These are phyloP conservation scores for Hypena proboscidalis DNA, from an alignment of 2,888 invertebrate species.

Conservation along the genomic window DNA sequence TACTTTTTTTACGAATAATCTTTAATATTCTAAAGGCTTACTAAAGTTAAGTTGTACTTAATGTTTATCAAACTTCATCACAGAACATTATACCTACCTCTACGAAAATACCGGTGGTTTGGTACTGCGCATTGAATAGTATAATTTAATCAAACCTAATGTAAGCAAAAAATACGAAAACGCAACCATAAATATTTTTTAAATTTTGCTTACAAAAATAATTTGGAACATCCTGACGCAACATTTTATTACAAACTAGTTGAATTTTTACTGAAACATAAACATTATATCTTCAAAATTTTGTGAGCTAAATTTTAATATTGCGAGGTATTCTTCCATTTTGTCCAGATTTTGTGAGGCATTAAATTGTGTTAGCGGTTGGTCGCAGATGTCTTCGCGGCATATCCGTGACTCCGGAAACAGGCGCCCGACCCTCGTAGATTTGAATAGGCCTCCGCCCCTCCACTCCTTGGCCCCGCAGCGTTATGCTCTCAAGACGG, in stretches of 20 bases:
- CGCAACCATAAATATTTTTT: neutral
- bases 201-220: neutral
- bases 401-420: constrained; percentile 54
- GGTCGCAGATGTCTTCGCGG: constrained; percentile 73
- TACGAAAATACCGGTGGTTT: too few relatives aligned
- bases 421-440: constrained; percentile 49
- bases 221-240: neutral
- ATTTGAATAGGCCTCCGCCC: constrained; percentile 58
- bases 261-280: constrained; percentile 14
- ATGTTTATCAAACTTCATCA: too few relatives aligned
- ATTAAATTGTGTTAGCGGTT: constrained; percentile 76
- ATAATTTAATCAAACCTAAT: too few relatives aligned
- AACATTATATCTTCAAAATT: constrained; percentile 25
- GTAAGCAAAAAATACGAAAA: too few relatives aligned
- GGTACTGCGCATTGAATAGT: too few relatives aligned
- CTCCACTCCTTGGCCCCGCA: constrained; percentile 18
- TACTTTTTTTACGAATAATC: too few relatives aligned
- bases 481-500: constrained; percentile 23
- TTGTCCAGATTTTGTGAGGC: constrained; percentile 73
- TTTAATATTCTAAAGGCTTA: too few relatives aligned
- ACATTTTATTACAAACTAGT: constrained; percentile 14
- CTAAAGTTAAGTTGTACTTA: too few relatives aligned
- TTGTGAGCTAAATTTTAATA: constrained; percentile 39
- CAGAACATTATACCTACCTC: too few relatives aligned
- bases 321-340: constrained; percentile 55